Base-by-base conservation (phyloP, 2,888 invertebrate genomes). In the Chloroclysta siterata region DNA sequence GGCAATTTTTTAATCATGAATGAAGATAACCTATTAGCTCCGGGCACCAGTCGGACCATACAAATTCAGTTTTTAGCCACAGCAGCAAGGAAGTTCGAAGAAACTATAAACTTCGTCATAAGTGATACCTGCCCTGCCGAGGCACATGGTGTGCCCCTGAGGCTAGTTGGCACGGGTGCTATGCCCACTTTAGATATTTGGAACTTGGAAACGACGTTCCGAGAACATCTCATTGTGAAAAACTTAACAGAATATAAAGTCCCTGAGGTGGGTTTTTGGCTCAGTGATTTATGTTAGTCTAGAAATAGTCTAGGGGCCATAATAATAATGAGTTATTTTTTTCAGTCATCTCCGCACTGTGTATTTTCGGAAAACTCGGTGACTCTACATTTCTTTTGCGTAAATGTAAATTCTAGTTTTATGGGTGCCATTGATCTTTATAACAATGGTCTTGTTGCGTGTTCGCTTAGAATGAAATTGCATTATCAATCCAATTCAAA, bases 191-290 rank as follows among this genome's bases (percentile, higher is more conserved):
- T 95, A 59, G 94, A 95, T 75, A 93, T 95, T 61, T 85, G 90
- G 78, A 93, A 95, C 76, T 78, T 93, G 22, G 89, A 93, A 57
- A 90, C 88, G 2, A 94, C 95, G 0, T 95, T 95, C 76, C 89
- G 91, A 64, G 94, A 95, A 78, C 94, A 94, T 73, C 87, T 94
- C 17, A 88, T 95, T 63, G 93, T 94, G 0, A 91, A 94, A 73
- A 87, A 83, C 60, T 73, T 94, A 52, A 75, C 85, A 0, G 94
- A 94, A 65, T 94, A 94, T 68, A 84, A 89, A 73, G 87, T 89
- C 46, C 91, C 89, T 0, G 92, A 93, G 87, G 92, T 92, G 78
- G 53, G 42, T 29, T 13, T 39, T 47, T 46, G 36, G 14, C 53
- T 33, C 5, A 14, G n/a, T 42, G 29, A 11, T 51, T 47, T 14